phyloP scores from a whole-genome alignment of 2,113 vertebrate genomes.

The Psettodes erumei region DNA sequence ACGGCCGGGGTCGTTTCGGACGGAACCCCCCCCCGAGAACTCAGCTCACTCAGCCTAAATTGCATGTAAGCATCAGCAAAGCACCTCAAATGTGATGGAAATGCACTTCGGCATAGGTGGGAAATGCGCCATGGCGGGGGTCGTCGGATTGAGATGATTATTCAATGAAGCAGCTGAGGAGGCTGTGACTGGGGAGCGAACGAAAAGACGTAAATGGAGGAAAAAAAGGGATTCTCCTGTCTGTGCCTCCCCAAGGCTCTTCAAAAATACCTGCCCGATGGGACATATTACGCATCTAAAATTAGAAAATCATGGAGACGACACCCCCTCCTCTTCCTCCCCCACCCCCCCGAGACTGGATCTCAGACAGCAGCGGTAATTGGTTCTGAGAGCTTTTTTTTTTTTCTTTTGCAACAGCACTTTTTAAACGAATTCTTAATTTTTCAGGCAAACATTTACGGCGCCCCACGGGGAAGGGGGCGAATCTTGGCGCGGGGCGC shows the following conservation, averaged over 20 bases:
- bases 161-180: conserved; percentile 33
- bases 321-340: not conserved
- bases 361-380: conserved; percentile 68
- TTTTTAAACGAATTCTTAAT: conserved; percentile 74
- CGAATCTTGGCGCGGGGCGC: conserved; percentile 35
- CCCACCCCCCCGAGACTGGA: conserved; percentile 36
- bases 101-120: conserved; percentile 4
- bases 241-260: conserved; percentile 17
- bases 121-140: not conserved
- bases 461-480: conserved; percentile 6
- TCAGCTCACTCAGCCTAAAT: not conserved
- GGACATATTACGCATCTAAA: conserved; percentile 57
- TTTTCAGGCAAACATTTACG: conserved; percentile 67
- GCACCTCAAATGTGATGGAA: conserved; percentile 33
- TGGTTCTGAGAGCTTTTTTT: conserved; percentile 66
- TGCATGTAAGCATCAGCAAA: not conserved
- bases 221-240: conserved; percentile 9
- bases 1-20: too few species aligned
- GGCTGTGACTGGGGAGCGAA: not conserved
- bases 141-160: conserved; percentile 16
- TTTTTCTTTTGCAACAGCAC: conserved; percentile 45
- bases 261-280: conserved; percentile 58
- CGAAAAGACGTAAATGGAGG: conserved; percentile 12
- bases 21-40: too few species aligned
- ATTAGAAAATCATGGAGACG: conserved; percentile 61